Evolutionary conservation across 1,140 invertebrate genomes (phyloP).

Genomic region (Zophobas atratus): DNA sequence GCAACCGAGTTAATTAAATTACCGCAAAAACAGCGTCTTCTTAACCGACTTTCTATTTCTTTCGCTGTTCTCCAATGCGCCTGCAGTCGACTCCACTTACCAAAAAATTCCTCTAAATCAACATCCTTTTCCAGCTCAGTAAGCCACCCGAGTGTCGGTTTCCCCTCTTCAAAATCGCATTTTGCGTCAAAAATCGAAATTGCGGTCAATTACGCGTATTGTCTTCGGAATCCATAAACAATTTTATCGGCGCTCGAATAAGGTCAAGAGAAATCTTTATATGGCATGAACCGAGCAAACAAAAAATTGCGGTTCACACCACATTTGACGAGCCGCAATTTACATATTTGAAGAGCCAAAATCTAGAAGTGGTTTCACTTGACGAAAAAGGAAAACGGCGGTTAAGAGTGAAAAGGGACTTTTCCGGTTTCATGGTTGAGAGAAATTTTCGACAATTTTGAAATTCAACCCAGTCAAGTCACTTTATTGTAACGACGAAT

Average conservation of each 20-base stretch:
- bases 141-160: no score
- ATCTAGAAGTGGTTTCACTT: not conserved
- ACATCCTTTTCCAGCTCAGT: no score
- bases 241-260: slow-evolving; percentile 14
- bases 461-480: no score
- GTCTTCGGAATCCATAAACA: not conserved
- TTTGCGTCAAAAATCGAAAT: not conserved
- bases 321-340: slow-evolving; percentile 12
- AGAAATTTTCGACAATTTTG: not conserved
- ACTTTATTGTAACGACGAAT: no score
- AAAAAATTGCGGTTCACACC: slow-evolving; percentile 28
- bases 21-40: not conserved
- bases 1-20: not conserved
- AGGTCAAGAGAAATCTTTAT: slow-evolving; percentile 28
- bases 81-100: not conserved
- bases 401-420: slow-evolving; percentile 12
- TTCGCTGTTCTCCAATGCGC: slow-evolving; percentile 2
- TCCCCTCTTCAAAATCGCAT: not conserved
- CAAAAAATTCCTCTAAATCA: no score
- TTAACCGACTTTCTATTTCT: slow-evolving; percentile 37
- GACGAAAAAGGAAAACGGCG: not conserved
- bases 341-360: not conserved
- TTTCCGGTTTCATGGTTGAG: not conserved
- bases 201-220: not conserved
- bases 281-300: slow-evolving; percentile 5